Conservation (phyloP, 1,140 invertebrate genomes). For the Tribolium madens region DNA sequence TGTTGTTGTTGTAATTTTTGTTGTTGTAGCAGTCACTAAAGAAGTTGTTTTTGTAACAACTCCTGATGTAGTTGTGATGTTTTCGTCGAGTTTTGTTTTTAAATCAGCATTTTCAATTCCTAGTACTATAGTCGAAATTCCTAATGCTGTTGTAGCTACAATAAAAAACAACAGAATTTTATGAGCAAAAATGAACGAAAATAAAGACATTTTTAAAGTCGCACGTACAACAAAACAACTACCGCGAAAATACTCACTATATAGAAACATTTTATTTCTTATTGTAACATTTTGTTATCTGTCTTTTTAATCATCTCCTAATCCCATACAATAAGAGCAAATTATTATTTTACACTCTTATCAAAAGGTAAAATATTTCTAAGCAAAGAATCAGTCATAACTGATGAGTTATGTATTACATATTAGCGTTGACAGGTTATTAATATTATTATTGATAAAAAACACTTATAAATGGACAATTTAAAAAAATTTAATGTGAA, state of each 20-base stretch:
- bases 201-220: conserved; percentile 43
- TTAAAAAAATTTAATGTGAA: too few relatives aligned
- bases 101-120: conserved; percentile 51
- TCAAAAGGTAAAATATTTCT: too few relatives aligned
- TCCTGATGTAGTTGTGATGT: conserved; percentile 1
- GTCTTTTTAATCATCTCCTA: too few relatives aligned
- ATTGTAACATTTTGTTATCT: too few relatives aligned
- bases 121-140: conserved; percentile 53
- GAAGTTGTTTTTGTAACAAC: conserved; percentile 10
- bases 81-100: conserved; percentile 45
- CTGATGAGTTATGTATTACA: too few relatives aligned
- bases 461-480: too few relatives aligned
- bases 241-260: neutral
- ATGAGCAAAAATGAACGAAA: conserved; percentile 49
- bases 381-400: too few relatives aligned
- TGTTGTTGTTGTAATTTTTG: conserved; percentile 27
- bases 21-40: neutral
- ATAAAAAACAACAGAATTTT: conserved; percentile 54
- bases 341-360: too few relatives aligned
- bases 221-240: neutral
- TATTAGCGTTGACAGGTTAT: too few relatives aligned
- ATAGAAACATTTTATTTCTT: neutral
- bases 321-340: too few relatives aligned
- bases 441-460: too few relatives aligned
- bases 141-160: conserved; percentile 49